Conservation (phyloP, 2,113 vertebrate genomes). For the Mus musculus region DNA sequence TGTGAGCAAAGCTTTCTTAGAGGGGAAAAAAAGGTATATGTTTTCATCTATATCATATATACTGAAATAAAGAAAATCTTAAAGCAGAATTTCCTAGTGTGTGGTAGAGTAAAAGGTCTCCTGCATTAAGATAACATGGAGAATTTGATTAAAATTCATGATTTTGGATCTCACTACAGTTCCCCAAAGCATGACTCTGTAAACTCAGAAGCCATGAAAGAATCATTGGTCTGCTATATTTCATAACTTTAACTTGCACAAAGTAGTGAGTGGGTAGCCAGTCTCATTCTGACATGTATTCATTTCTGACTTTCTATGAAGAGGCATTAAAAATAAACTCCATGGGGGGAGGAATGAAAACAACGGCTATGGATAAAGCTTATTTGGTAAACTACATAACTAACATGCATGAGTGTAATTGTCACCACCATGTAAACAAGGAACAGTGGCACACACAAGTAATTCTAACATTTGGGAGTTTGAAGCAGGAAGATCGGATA, state of each 20-base stretch:
- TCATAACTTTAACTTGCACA: not conserved
- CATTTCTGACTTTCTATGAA: not conserved
- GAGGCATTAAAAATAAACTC: not conserved
- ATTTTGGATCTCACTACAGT: not conserved
- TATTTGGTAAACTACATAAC: not conserved
- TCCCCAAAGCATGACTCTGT: not conserved
- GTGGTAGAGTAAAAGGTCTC: not conserved
- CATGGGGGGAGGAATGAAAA: not conserved
- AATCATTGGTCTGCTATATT: conserved; percentile 4
- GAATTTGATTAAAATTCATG: not conserved
- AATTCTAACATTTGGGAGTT: no score
- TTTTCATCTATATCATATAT: conserved; percentile 64
- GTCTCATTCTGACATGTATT: no score
- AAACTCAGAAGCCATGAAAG: not conserved
- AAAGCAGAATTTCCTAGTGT: conserved; percentile 14
- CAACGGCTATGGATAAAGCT: not conserved
- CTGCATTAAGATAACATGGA: not conserved
- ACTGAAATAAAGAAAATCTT: conserved; percentile 52
- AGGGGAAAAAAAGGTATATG: not conserved
- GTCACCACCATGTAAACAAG: not conserved
- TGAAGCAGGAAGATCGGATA: no score
- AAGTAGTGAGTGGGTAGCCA: not conserved
- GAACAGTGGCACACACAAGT: not conserved
- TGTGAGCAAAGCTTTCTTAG: conserved; percentile 58
- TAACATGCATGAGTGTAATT: not conserved